Conservation (phyloP, 2,797 vertebrate genomes). For the Megaceryle alcyon region DNA sequence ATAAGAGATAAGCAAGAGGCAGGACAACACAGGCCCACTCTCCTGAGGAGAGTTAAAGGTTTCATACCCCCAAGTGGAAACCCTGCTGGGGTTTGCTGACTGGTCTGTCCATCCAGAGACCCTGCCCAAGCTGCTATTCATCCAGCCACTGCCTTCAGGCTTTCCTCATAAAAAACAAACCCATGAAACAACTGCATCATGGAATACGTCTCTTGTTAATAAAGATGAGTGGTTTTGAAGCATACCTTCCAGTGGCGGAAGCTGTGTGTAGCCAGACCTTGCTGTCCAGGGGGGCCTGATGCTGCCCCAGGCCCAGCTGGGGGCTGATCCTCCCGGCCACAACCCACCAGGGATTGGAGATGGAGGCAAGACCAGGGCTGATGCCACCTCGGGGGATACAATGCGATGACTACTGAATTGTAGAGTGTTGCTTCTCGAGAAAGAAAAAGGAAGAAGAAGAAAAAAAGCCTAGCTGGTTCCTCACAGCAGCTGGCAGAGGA, state of each 20-base stretch:
- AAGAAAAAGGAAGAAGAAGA: too few species aligned
- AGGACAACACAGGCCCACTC: neutral
- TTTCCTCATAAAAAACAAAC: neutral
- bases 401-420: fast-evolving
- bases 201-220: fast-evolving
- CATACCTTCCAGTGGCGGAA: fast-evolving
- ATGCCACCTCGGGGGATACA: fast-evolving
- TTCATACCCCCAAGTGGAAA: fast-evolving
- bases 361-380: fast-evolving
- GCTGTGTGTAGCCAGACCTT: neutral
- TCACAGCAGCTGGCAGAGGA: neutral
- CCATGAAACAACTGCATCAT: neutral
- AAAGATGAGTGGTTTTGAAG: fast-evolving
- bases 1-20: neutral
- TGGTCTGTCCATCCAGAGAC: neutral
- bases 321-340: fast-evolving
- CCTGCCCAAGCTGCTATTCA: fast-evolving
- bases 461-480: neutral
- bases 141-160: fast-evolving
- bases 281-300: fast-evolving
- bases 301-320: fast-evolving
- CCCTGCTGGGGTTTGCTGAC: fast-evolving
- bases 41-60: neutral
- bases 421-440: neutral
- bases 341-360: fast-evolving